Evolutionary conservation across 2,888 invertebrate species (phyloP), one percentile per base, ranked within the genome.

Genomic region (Amitus sp.): DNA sequence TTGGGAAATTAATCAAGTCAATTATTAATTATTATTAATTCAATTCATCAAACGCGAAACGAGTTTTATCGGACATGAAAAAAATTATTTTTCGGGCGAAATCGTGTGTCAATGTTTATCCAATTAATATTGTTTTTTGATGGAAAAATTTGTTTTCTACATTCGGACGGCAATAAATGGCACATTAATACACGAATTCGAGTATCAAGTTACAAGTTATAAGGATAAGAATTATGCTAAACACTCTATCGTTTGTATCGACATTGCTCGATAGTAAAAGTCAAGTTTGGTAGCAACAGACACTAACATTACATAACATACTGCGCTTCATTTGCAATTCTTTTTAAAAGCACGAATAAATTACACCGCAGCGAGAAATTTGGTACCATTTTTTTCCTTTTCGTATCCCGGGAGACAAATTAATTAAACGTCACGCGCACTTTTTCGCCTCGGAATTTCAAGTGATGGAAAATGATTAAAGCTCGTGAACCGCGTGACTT

Each of bases 271-370:
- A 55, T 50, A 49, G 52, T 28, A 51, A 43, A 47, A 51, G 43
- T 47, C 50, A 47, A 49, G 60, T 40, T 53, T 33, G 42, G 39
- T 55, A 55, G 18, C 47, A 47, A 48, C 56, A 27, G 28, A 45
- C 45, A 51, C 50, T 52, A 49, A 56, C 42, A 49, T 61, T 53
- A 56, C 42, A 33, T 56, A 62, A 56, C 46, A 17, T 53, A 51
- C 53, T 33, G 49, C 19, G 48, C 58, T 58, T 63, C 55, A 63
- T 63, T 63, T 63, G 54, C 58, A 59, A 63, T 63, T 59, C 63
- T 63, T 51, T 55, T 54, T 59, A 53, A 59, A 59, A 63, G 40
- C 51, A 46, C 46, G 63, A 47, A 63, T 63, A 63, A 48, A 59
- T 63, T 63, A 52, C 40, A 39, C 46, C 62, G 42, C 62, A 58